Evolutionary conservation across 2,888 invertebrate genomes (phyloP).

Genomic region (Brachypterus glaber): DNA sequence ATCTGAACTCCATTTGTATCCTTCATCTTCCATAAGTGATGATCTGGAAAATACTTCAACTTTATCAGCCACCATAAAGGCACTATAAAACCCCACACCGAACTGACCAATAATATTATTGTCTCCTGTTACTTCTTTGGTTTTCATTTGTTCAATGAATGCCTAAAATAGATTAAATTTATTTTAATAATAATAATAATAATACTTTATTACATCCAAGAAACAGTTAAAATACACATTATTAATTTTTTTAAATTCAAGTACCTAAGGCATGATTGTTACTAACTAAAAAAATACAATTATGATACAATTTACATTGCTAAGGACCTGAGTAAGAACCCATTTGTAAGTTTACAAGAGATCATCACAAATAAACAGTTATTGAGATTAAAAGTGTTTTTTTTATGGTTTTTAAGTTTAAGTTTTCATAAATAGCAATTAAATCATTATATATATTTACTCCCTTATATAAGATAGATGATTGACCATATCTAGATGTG

Average conservation of each 20-base stretch:
- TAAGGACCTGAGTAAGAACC: too few relatives aligned
- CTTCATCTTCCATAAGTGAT: conserved; percentile 55
- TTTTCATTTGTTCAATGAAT: conserved; percentile 75
- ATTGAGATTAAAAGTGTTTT: background rate
- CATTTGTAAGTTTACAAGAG: too few relatives aligned
- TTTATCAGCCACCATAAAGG: conserved; percentile 93
- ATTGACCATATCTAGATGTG: too few relatives aligned
- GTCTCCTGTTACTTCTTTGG: conserved; percentile 49
- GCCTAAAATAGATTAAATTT: conserved; percentile 45
- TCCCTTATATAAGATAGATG: too few relatives aligned
- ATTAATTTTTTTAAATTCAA: too few relatives aligned
- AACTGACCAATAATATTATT: conserved; percentile 91
- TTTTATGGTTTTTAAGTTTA: background rate
- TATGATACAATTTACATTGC: too few relatives aligned
- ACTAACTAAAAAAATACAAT: too few relatives aligned
- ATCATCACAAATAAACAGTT: too few relatives aligned
- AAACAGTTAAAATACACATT: too few relatives aligned
- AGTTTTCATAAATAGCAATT: background rate
- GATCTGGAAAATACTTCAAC: conserved; percentile 86
- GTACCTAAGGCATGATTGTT: too few relatives aligned
- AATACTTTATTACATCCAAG: too few relatives aligned
- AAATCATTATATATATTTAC: too few relatives aligned
- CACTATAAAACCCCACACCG: conserved; percentile 96
- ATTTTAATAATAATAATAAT: conserved; percentile 3
- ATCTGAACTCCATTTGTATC: conserved; percentile 83